Base-by-base conservation (phyloP, 2,797 vertebrate genomes). In the Acrossocheilus fasciatus region DNA sequence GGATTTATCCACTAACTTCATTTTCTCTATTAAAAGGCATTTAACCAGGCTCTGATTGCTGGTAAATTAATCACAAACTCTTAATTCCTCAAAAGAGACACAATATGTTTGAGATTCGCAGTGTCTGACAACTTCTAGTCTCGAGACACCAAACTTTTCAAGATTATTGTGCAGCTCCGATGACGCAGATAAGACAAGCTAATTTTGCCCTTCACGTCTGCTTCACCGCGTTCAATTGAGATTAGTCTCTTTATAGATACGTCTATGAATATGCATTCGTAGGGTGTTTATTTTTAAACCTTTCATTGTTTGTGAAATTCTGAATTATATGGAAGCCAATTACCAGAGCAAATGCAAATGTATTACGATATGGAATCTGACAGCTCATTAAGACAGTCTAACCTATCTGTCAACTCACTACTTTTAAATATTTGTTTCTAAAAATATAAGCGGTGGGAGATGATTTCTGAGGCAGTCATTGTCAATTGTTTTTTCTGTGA, bases 261-360 rank as follows among this genome's bases (percentile, higher is more conserved):
- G 4, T 11, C 43, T 6, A 41, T 52, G 15, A 18, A 69, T 43
- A 26, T 23, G 10, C 54, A 62, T 73, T 79, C 8, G 1, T 59
- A 7, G 30, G 52, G 20, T 54, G 23, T 20, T 78, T 85, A 59
- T 75, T 85, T 78, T 85, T 79, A 45, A 85, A 85, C 36, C n/a
- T 69, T 45, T 39, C 2, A 0, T 76, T 75, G 23, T 17, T 76
- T 75, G 23, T 18, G 2, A 47, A 70, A 57, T 47, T 74, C 41
- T 41, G 9, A 70, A 82, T 79, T 41, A 10, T 18, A 50, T 62
- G 50, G n/a, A 59, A 79, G 47, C 59, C 34, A 76, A 52, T 83
- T 75, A 76, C 52, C 11, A 30, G 74, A 78, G 9, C 34, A 52
- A 66, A 43, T 18, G 50, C 3, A 77, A 20, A 75, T 66, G 10